phyloP scores from a whole-genome alignment of 2,113 vertebrate genomes.

The Paradisaea rubra region DNA sequence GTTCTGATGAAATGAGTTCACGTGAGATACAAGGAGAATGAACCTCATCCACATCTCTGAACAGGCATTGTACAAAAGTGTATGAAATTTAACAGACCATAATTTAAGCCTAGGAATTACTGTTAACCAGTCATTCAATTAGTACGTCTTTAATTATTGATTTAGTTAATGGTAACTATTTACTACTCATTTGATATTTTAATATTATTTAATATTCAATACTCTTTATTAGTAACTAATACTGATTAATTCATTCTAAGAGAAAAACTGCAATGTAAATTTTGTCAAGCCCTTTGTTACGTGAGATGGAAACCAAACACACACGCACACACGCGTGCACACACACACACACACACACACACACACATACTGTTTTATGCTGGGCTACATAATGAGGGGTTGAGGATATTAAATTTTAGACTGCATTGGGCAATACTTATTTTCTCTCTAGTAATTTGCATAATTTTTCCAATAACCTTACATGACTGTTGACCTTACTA shows the following conservation, averaged over 20 bases:
- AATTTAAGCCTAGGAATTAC: background rate
- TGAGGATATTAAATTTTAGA: background rate
- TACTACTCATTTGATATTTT: background rate
- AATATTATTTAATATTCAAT: background rate
- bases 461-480: background rate
- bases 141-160: background rate
- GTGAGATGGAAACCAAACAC: background rate
- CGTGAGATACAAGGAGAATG: accelerated
- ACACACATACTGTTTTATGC: background rate
- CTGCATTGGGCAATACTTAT: background rate
- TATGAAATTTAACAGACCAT: background rate
- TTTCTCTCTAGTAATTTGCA: background rate
- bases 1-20: background rate
- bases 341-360: too few relatives aligned
- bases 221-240: background rate
- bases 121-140: background rate
- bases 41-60: background rate
- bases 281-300: accelerated
- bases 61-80: background rate
- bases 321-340: too few relatives aligned
- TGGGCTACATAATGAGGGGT: background rate
- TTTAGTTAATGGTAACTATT: background rate
- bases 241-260: background rate
- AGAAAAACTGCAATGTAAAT: background rate
- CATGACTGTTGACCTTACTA: background rate